Base-by-base conservation (phyloP, 2,888 invertebrate genomes). In the Phymatocera aterrima region DNA sequence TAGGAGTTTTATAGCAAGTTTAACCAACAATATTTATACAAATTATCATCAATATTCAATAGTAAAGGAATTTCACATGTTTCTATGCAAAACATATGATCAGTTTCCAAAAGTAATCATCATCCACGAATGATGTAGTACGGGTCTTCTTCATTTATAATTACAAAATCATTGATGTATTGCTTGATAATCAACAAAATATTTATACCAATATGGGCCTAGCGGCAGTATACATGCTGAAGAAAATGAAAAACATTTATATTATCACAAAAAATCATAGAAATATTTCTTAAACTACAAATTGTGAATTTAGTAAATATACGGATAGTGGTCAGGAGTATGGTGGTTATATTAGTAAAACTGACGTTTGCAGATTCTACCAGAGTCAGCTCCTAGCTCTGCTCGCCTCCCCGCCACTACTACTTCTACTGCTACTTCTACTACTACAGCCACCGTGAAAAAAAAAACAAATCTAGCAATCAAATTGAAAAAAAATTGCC, bases 311-410 rank as follows among this genome's bases (percentile, higher is more conserved):
- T 46, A 68, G 24, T 43, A 28, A 68, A 64, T 84, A 74, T 84
- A 84, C 81, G 77, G 78, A 81, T 85, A 88, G 87, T 85, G 86
- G 87, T 85, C 82, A 86, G 87, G 86, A 88, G 86, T 87, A 84
- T 88, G 84, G 83, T 86, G 80, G 84, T 88, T 88, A 89, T 87
- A 90, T 88, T 88, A 86, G 88, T 90, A 88, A 89, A 89, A 88
- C 90, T 90, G 90, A 90, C 90, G 88, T 90, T 90, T 90, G 88
- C 90, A 90, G 90, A 90, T 90, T 89, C 88, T 88, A 89, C 89
- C 89, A 89, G 87, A 88, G 88, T 90, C 90, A 89, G 87, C 88
- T 90, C 87, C 85, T 90, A 90, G 89, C 87, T 90, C 90, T 89
- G 87, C 89, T 90, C 89, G 87, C 89, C 90, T 90, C 89, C 89